phyloP scores from a whole-genome alignment of 2,113 vertebrate species.

The Calonectris borealis region DNA sequence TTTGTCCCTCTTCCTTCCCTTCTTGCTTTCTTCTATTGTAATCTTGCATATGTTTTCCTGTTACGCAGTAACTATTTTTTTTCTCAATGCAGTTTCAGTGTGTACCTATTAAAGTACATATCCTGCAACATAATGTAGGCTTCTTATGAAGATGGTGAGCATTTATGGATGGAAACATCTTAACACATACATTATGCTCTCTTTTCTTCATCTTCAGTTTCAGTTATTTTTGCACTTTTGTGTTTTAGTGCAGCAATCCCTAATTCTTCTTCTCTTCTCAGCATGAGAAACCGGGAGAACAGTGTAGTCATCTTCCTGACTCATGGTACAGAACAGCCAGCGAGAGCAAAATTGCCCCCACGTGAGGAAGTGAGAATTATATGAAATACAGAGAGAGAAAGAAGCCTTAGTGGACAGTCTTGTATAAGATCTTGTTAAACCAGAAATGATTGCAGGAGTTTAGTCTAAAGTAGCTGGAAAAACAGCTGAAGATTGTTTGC shows the following conservation, averaged over 20 bases:
- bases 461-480: background rate
- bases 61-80: background rate
- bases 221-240: background rate
- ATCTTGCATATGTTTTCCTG: background rate
- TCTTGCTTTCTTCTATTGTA: background rate
- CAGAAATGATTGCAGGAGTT: background rate
- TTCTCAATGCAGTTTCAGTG: background rate
- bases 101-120: background rate
- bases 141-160: background rate
- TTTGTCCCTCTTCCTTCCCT: background rate
- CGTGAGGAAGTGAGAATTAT: background rate
- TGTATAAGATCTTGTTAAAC: background rate
- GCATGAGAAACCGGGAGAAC: background rate
- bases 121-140: background rate
- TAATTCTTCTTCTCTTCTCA: background rate
- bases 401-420: background rate
- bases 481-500: background rate
- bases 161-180: background rate
- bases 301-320: background rate
- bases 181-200: background rate
- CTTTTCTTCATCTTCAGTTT: background rate
- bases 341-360: background rate
- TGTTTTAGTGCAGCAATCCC: background rate
- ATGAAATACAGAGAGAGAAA: background rate
- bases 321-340: background rate